Evolutionary conservation across 2,113 vertebrate species (phyloP), one percentile per base, ranked within the genome.

Genomic region (Lethenteron camtschaticum): DNA sequence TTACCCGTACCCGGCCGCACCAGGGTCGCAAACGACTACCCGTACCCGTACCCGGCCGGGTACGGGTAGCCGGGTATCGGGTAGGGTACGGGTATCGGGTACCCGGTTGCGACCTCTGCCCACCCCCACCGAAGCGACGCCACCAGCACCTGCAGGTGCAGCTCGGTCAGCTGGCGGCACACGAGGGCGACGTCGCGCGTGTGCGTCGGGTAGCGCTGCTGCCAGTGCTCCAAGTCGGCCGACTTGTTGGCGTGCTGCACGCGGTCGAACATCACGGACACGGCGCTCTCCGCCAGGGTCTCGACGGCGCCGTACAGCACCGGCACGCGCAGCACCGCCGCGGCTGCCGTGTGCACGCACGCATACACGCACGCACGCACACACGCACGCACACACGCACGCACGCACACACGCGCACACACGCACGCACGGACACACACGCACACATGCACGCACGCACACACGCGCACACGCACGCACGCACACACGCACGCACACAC

Each of bases 291-390:
- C 9, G 83, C 82, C 70, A 90, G 81, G 2, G 80, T 82, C 77
- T 96, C 88, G 68, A 92, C 87, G 55, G 90, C 86, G 16, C 92
- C 90, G 12, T 87, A 97, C 14, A 97, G 76, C 18, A 97, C 69
- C 1, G 91, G 91, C 71, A 97, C 85, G 24, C 92, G 78, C 73
- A 97, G 82, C n/a, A 97, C 78, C 14, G 84, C 85, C 11, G 87
- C 86, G 70, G 81, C 92, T 96, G 73, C 9, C 18, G 41, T 12
- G 16, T 16, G 16, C 59, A 63, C 4, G 16, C 59, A 63, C 59
- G 3, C 59, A 63, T 7, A 2, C 59, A 8, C 7, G 3, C 59
- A 63, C 59, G 3, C 59, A 6, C 59, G 1, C 59, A 4, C 59
- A 4, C 59, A 3, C 59, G 2, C 59, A 4, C 59, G 2, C 3